Evolutionary conservation across 1,140 invertebrate genomes (phyloP).

Genomic region (Penaeus japonicus): DNA sequence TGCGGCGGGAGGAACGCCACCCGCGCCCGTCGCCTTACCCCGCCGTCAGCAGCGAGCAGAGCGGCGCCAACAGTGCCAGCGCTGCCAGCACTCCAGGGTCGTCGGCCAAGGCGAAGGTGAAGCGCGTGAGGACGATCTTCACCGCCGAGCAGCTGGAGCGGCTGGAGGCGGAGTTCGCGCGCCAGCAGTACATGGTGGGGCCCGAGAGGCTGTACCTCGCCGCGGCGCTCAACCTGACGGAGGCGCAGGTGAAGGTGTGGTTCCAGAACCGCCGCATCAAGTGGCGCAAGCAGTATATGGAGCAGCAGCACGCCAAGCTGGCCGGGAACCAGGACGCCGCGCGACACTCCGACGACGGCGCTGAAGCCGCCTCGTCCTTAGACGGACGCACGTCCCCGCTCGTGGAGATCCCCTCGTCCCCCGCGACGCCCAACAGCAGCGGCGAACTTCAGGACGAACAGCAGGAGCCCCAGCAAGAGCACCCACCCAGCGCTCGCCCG

Average conservation of each 20-base stretch:
- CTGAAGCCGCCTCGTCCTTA: background rate
- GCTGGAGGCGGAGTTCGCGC: slow-evolving; percentile 99
- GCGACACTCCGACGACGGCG: background rate
- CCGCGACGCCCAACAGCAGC: slow-evolving; percentile 13
- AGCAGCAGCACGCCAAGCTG: slow-evolving; percentile 63
- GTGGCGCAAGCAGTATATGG: slow-evolving; percentile 96
- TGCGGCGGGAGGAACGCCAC: slow-evolving; percentile 25
- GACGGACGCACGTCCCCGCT: slow-evolving; percentile 20
- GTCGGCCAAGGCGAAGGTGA: slow-evolving; percentile 76
- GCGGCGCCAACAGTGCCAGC: slow-evolving; percentile 60
- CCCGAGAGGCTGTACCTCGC: slow-evolving; percentile 97
- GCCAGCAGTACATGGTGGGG: slow-evolving; percentile 95
- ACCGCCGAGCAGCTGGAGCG: slow-evolving; percentile 98
- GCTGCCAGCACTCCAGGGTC: background rate
- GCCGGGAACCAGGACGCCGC: slow-evolving; percentile 68
- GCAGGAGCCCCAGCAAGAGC: slow-evolving; percentile 28
- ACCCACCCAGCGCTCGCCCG: slow-evolving; percentile 9
- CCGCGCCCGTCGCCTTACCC: slow-evolving; percentile 52
- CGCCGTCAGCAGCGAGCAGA: slow-evolving; percentile 62
- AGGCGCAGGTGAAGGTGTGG: slow-evolving; percentile 97
- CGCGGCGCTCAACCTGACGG: slow-evolving; percentile 90
- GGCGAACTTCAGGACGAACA: slow-evolving; percentile 2
- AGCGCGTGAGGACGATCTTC: slow-evolving; percentile 95
- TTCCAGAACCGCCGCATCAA: slow-evolving; percentile 97
- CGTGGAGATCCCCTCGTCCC: slow-evolving; percentile 21